phyloP scores from a whole-genome alignment of 2,113 vertebrate genomes.

The Siniperca chuatsi region DNA sequence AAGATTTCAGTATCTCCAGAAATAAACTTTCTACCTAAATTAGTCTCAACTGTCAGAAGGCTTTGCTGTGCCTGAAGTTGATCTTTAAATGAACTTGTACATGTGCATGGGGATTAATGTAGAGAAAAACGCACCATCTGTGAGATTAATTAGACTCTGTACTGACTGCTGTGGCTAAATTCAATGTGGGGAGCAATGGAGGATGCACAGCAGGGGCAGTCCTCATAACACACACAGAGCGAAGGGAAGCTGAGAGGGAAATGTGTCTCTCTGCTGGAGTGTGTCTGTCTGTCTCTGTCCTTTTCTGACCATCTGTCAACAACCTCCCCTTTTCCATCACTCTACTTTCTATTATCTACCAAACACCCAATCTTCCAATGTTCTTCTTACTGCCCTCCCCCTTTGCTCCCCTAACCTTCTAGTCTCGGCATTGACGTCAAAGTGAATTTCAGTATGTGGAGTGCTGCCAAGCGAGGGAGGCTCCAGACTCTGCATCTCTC shows the following conservation, averaged over 20 bases:
- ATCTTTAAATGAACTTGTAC: slow-evolving; percentile 51
- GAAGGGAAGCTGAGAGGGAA: slow-evolving; percentile 48
- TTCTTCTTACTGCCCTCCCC: slow-evolving; percentile 19
- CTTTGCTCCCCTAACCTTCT: slow-evolving; percentile 42
- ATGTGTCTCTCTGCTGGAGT: slow-evolving; percentile 35
- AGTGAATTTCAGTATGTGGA: slow-evolving; percentile 56
- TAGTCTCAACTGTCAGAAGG: slow-evolving; percentile 4
- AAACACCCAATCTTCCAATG: slow-evolving; percentile 1
- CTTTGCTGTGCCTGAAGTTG: slow-evolving; percentile 21
- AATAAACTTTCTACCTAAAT: slow-evolving; percentile 21
- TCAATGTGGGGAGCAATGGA: slow-evolving; percentile 45
- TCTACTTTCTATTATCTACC: slow-evolving; percentile 34
- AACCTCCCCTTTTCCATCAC: slow-evolving; percentile 26
- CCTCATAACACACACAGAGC: slow-evolving; percentile 26
- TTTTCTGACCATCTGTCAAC: slow-evolving; percentile 30
- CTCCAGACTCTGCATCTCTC: slow-evolving; percentile 36
- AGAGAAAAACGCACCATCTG: slow-evolving; percentile 51
- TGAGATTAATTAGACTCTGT: slow-evolving; percentile 60
- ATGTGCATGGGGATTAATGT: slow-evolving; percentile 30
- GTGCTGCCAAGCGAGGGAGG: slow-evolving; percentile 35
- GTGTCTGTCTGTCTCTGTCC: neutral
- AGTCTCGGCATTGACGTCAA: slow-evolving; percentile 68
- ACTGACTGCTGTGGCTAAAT: slow-evolving; percentile 46
- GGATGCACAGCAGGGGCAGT: slow-evolving; percentile 47
- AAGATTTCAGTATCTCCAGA: neutral